These are phyloP conservation scores for Podarcis siculus DNA, from an alignment of 2,797 vertebrate genomes.

Conservation along the genomic window DNA sequence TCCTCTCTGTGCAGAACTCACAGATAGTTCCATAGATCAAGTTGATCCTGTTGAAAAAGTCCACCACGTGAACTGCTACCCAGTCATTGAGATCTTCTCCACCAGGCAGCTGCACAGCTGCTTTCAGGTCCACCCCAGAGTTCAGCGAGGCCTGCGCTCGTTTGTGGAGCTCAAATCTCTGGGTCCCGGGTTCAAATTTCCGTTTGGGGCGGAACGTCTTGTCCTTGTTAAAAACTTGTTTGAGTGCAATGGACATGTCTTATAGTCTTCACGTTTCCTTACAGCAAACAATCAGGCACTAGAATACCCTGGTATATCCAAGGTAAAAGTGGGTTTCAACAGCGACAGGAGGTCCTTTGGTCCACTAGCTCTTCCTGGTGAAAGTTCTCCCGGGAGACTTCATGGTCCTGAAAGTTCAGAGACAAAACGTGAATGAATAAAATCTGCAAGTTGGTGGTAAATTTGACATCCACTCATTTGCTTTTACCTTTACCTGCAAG, in stretches of 20 bases:
- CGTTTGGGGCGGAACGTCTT: constrained; percentile 88
- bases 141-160: constrained; percentile 83
- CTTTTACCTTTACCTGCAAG: not conserved
- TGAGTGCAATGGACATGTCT: constrained; percentile 83
- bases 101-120: constrained; percentile 80
- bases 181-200: constrained; percentile 87
- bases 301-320: constrained; percentile 50
- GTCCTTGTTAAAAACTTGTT: constrained; percentile 88
- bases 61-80: constrained; percentile 86
- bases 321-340: constrained; percentile 49
- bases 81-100: constrained; percentile 87
- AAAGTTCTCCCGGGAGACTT: constrained; percentile 56
- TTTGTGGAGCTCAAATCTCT: constrained; percentile 87
- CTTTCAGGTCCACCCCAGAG: constrained; percentile 82
- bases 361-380: constrained; percentile 50
- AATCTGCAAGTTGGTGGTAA: constrained; percentile 42
- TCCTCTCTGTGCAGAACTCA: constrained; percentile 85
- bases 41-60: constrained; percentile 89
- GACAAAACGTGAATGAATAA: constrained; percentile 47
- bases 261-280: constrained; percentile 50
- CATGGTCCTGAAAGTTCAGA: constrained; percentile 68
- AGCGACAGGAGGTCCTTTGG: constrained; percentile 50
- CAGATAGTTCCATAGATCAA: constrained; percentile 88
- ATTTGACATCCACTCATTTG: not conserved
- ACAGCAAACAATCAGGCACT: constrained; percentile 57